These are phyloP conservation scores for Spongilla lacustris DNA, from an alignment of 37 sponge, comb jelly and placozoan species.

Conservation along the genomic window DNA sequence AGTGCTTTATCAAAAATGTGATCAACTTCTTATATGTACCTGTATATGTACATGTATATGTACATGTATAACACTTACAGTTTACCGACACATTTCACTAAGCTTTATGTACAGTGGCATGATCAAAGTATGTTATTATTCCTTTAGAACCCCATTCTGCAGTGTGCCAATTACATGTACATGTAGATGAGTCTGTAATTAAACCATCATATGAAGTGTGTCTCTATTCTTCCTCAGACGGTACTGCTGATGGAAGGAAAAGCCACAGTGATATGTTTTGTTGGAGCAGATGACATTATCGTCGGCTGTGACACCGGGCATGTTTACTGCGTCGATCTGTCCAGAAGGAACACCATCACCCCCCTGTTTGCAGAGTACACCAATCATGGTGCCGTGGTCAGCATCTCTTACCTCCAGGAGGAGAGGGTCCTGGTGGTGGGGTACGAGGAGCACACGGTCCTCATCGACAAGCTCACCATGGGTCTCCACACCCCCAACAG, in stretches of 20 bases:
- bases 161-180: too few species aligned
- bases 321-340: constrained; percentile 9
- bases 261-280: constrained; percentile 14
- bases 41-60: too few species aligned
- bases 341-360: background rate
- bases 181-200: too few species aligned
- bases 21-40: too few species aligned
- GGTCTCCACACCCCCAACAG: background rate
- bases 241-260: background rate
- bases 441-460: constrained; percentile 27
- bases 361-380: background rate
- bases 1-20: too few species aligned
- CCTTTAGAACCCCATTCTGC: too few species aligned
- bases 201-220: too few species aligned
- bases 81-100: too few species aligned
- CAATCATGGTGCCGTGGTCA: constrained; percentile 18
- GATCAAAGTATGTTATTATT: too few species aligned
- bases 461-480: background rate
- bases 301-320: constrained; percentile 33
- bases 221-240: background rate
- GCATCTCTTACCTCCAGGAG: background rate
- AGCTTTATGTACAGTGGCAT: too few species aligned
- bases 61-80: too few species aligned
- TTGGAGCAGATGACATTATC: constrained; percentile 17
- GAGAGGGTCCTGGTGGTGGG: constrained; percentile 32